A percentile compares a stretch with the other conserved stretches of the same genome.
Conservation (phyloP, 2,888 invertebrate genomes). For the Platycheirus rosarum region DNA sequence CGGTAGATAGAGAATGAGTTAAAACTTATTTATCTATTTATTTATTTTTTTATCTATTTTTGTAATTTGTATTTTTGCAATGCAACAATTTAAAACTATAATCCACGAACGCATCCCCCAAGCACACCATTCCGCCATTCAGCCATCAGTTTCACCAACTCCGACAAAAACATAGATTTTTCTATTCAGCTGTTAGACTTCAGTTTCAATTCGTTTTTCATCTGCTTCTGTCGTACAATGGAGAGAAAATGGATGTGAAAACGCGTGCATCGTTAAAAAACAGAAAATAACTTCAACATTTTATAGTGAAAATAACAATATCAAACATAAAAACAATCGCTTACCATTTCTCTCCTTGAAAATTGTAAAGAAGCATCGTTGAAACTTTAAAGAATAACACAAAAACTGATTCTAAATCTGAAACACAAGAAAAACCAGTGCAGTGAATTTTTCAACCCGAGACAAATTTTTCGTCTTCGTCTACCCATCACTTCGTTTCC, state of each 20-base stretch:
- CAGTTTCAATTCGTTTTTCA: conserved; percentile 74
- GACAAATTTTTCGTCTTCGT: conserved; percentile 47
- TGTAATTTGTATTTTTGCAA: too few relatives aligned
- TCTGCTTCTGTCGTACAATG: conserved; percentile 70
- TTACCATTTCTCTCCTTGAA: conserved; percentile 37
- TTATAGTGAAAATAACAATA: conserved; percentile 24
- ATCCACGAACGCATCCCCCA: conserved; percentile 54
- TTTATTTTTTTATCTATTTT: too few relatives aligned
- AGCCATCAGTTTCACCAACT: conserved; percentile 37
- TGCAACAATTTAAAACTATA: background rate
- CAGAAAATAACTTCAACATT: conserved; percentile 43
- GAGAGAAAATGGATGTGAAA: conserved; percentile 68
- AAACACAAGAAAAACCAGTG: conserved; percentile 62
- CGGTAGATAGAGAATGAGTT: too few relatives aligned
- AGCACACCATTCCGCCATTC: conserved; percentile 46
- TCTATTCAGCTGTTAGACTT: conserved; percentile 70
- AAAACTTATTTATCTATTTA: too few relatives aligned
- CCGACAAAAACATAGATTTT: conserved; percentile 65
- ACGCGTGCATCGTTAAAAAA: conserved; percentile 70
- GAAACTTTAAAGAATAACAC: conserved; percentile 5
- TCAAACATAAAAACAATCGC: conserved; percentile 34
- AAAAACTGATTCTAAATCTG: conserved; percentile 37
- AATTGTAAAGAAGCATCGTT: conserved; percentile 29
- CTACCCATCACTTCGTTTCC: conserved; percentile 46
- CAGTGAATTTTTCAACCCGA: conserved; percentile 65